These are phyloP conservation scores for Sebastes iracundus DNA, from an alignment of 2,797 vertebrate species.

Conservation along the genomic window DNA sequence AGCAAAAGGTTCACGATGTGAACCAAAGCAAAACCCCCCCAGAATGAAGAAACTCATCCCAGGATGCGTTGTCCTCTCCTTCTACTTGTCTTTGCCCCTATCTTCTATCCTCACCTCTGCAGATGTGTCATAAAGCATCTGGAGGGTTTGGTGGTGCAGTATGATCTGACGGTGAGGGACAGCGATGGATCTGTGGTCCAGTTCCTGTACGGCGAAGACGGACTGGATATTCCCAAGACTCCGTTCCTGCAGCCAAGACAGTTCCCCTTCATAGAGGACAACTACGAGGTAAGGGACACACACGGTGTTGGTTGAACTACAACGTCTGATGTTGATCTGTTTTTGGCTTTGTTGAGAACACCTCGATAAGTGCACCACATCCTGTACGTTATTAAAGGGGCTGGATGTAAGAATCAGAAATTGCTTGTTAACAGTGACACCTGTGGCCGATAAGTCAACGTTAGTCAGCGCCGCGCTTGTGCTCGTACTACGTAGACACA, in stretches of 20 bases:
- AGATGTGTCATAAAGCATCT: slow-evolving; percentile 97
- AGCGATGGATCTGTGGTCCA: slow-evolving; percentile 96
- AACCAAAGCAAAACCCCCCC: not conserved
- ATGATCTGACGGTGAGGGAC: slow-evolving; percentile 95
- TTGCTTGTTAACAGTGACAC: too few relatives aligned
- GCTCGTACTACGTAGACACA: too few relatives aligned
- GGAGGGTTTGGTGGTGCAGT: slow-evolving; percentile 96
- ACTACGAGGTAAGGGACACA: slow-evolving; percentile 87
- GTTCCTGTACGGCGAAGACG: slow-evolving; percentile 97
- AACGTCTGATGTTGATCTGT: not conserved
- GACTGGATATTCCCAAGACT: slow-evolving; percentile 95
- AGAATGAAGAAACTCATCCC: not conserved
- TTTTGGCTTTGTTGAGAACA: not conserved
- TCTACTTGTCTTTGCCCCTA: too few relatives aligned
- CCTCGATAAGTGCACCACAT: too few relatives aligned
- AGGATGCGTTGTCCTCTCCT: not conserved
- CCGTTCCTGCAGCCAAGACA: slow-evolving; percentile 91
- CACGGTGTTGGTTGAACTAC: not conserved
- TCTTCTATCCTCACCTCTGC: not conserved
- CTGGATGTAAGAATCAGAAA: too few relatives aligned
- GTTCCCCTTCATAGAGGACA: slow-evolving; percentile 94
- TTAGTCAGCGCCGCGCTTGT: too few relatives aligned
- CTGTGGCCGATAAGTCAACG: too few relatives aligned
- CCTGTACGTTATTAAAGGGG: too few relatives aligned
- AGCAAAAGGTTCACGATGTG: not conserved